These are phyloP conservation scores for Sinella curviseta DNA, from an alignment of 1,140 invertebrate species.

Conservation along the genomic window DNA sequence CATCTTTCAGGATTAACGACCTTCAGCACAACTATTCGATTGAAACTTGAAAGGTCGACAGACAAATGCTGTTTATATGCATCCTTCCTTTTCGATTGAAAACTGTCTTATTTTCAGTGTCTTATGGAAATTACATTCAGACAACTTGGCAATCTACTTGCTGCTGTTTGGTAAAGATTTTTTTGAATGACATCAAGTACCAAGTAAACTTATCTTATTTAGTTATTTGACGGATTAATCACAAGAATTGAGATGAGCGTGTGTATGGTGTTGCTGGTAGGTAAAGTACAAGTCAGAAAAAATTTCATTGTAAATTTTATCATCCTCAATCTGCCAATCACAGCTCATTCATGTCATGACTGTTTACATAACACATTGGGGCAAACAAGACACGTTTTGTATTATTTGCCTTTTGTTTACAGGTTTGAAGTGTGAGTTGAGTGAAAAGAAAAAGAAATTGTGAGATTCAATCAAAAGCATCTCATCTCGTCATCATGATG, in stretches of 20 bases:
- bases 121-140: background rate
- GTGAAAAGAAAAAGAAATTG: background rate
- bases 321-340: conserved; percentile 5
- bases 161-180: background rate
- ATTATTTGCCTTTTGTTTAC: background rate
- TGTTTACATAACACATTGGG: background rate
- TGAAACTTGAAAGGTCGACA: background rate
- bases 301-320: no score
- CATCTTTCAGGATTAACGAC: background rate
- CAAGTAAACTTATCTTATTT: no score
- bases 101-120: background rate
- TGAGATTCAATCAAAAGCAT: background rate
- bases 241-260: background rate
- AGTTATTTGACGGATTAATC: background rate
- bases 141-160: background rate
- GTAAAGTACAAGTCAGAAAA: background rate
- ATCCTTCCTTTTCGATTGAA: background rate
- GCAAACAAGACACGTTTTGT: background rate
- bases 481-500: background rate
- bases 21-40: background rate
- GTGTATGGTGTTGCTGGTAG: no score
- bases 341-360: background rate
- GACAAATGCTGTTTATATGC: background rate
- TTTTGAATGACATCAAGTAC: conserved; percentile 2
- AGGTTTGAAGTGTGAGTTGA: background rate